These are phyloP conservation scores for Silvanus unidentatus DNA, from an alignment of 2,888 invertebrate genomes.

Conservation along the genomic window DNA sequence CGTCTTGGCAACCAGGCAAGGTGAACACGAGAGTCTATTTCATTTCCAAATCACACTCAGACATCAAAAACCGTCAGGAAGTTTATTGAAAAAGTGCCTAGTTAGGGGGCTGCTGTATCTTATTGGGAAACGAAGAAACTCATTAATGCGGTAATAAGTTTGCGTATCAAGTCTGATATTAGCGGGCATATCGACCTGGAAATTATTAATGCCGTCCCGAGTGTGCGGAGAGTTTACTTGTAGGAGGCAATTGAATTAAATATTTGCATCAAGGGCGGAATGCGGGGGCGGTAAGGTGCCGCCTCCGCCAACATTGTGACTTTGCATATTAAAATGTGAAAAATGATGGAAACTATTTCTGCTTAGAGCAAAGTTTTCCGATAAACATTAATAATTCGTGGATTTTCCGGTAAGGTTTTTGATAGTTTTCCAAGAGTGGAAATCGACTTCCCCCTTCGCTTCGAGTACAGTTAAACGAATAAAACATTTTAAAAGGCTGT, in stretches of 20 bases:
- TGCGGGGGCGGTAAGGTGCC: slow-evolving; percentile 15
- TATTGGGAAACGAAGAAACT: neutral
- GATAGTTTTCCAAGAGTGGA: no score
- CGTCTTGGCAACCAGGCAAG: slow-evolving; percentile 23
- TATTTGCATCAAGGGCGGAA: slow-evolving; percentile 12
- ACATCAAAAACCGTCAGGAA: slow-evolving; percentile 1
- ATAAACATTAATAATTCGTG: no score
- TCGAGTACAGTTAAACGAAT: no score
- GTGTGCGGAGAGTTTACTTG: neutral
- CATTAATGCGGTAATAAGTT: no score
- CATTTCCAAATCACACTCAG: neutral
- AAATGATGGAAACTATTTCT: no score
- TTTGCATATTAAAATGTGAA: no score
- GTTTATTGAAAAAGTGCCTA: neutral
- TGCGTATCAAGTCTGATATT: no score
- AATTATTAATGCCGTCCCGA: no score
- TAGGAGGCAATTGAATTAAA: slow-evolving; percentile 1
- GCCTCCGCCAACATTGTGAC: slow-evolving; percentile 8
- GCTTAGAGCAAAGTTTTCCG: no score
- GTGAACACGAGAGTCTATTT: slow-evolving; percentile 13
- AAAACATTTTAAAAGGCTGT: slow-evolving; percentile 2
- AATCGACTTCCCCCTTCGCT: no score
- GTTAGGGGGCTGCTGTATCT: neutral
- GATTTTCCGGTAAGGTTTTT: no score
- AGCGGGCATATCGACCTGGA: no score